Base-by-base conservation (phyloP, 92 coral and sea anemone genomes). In the Umimayanthus kanabou region DNA sequence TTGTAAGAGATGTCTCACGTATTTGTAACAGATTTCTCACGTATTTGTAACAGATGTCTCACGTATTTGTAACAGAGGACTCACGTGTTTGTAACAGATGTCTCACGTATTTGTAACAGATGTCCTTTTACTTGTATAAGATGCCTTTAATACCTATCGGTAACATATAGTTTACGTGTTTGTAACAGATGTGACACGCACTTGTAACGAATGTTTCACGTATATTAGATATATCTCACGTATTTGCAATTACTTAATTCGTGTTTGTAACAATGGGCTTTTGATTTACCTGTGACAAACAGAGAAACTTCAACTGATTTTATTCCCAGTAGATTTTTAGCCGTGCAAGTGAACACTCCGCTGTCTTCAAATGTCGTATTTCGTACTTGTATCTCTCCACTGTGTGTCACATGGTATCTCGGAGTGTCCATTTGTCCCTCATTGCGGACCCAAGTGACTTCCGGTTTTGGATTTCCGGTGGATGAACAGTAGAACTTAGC, bases 301-400 rank as follows among this genome's bases (percentile, higher is more conserved):
- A 73, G 47, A 37, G 77, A 37, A 73, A 37, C 77, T 73, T n/a
- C 28, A 2, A 5, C 76, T 37, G 18, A 16, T 9, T 37, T 72
- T 13, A 2, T 29, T 72, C 76, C 76, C 1, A 72, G 77, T 28
- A 73, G 77, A 13, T 73, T 73, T 39, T 16, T 28, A 9, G 77
- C 77, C 45, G 77, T 73, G 45, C 77, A 73, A 30, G 42, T 29
- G 10, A 73, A 73, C 11, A 73, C 22, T 73, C 77, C 77, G 23
- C 77, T 33, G 76, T 72, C 76, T 72, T 72, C 76, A 29, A 72
- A 72, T 26, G 40, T 72, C 37, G 76, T 15, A n/a, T 72, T 72
- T 37, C 22, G 11, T 20, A 72, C 25, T 26, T 72, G 39, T 29
- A 72, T 28, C 42, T 72, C 76, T 15, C 76, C 76, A 72, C 42